Conservation (phyloP, 2,113 vertebrate genomes). For the Carassius carassius region DNA sequence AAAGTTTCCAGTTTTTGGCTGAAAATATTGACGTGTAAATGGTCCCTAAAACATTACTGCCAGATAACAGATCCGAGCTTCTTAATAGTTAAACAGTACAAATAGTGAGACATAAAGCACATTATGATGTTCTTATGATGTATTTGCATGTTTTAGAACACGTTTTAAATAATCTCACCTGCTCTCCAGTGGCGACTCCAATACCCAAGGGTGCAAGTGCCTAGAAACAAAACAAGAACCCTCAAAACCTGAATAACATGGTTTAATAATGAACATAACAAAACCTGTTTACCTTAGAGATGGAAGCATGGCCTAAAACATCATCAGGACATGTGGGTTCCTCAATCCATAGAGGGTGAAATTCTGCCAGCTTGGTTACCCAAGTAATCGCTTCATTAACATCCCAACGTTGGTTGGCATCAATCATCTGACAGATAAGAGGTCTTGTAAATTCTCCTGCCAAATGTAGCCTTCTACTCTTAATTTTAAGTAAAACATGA, state of each 20-base stretch:
- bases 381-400: conserved; percentile 77
- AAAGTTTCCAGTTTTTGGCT: too few species aligned
- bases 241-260: not conserved
- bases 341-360: conserved; percentile 81
- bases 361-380: conserved; percentile 76
- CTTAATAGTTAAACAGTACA: not conserved
- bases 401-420: conserved; percentile 84
- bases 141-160: not conserved
- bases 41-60: not conserved
- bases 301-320: conserved; percentile 78
- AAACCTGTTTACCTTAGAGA: conserved; percentile 74
- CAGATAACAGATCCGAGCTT: not conserved
- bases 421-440: conserved; percentile 76
- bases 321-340: conserved; percentile 83
- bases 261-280: conserved; percentile 9
- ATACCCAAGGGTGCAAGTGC: conserved; percentile 77
- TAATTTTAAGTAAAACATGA: not conserved
- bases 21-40: too few species aligned
- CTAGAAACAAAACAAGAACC: conserved; percentile 64
- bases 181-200: conserved; percentile 79
- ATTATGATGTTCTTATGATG: too few species aligned
- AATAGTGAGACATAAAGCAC: not conserved
- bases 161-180: conserved; percentile 69
- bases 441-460: not conserved
- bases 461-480: not conserved